Conservation (phyloP, 2,888 invertebrate species). For the Plagiodera versicolora region DNA sequence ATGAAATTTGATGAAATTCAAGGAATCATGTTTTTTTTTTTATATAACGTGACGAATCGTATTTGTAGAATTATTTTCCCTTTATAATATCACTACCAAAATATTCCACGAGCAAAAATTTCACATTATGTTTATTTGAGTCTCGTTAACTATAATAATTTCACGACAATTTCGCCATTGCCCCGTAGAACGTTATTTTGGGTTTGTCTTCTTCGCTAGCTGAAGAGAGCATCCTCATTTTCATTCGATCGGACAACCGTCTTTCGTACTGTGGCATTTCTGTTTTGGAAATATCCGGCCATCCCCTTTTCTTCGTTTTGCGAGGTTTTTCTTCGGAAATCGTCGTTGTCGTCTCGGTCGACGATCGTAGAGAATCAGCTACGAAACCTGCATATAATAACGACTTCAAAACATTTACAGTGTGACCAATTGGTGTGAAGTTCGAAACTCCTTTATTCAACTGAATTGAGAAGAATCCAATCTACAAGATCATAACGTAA, state of each 20-base stretch:
- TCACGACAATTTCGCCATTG: constrained; percentile 7
- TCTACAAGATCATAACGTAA: no score
- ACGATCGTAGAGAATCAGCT: background rate
- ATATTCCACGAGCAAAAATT: no score
- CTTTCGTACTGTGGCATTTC: constrained; percentile 5
- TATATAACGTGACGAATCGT: no score
- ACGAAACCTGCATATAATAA: background rate
- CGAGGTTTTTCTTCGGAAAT: background rate
- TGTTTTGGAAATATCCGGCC: constrained; percentile 6
- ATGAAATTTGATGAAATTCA: no score
- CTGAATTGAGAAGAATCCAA: no score
- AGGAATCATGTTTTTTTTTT: no score
- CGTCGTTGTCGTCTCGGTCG: background rate
- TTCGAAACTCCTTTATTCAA: no score
- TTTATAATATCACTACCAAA: no score
- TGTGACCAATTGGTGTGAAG: no score
- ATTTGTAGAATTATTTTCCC: no score
- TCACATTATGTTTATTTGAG: background rate
- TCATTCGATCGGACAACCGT: constrained; percentile 6
- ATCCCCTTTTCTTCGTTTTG: constrained; percentile 1
- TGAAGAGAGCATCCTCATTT: constrained; percentile 1
- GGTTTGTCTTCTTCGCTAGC: constrained; percentile 9
- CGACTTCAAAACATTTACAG: background rate
- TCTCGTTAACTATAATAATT: background rate
- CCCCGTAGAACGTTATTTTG: constrained; percentile 6